These are phyloP conservation scores for Myotis davidii DNA, from an alignment of 2,113 vertebrate genomes.

Conservation along the genomic window DNA sequence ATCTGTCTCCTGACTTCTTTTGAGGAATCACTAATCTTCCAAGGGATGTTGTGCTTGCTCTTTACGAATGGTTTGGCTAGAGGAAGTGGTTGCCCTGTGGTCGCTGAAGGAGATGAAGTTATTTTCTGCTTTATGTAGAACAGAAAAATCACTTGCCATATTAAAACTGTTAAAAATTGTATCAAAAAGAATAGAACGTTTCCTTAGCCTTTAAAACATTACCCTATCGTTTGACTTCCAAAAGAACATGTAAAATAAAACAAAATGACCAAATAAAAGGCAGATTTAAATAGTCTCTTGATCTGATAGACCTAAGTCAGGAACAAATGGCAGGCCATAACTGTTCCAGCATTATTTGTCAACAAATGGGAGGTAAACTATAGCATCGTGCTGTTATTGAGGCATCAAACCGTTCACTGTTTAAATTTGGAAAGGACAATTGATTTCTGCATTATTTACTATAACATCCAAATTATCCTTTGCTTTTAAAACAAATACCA, in stretches of 20 bases:
- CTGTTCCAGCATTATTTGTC: background rate
- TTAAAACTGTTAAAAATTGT: background rate
- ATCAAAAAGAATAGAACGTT: background rate
- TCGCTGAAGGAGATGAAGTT: background rate
- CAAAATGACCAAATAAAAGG: background rate
- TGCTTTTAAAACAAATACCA: background rate
- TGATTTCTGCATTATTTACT: background rate
- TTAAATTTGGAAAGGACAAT: background rate
- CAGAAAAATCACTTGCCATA: background rate
- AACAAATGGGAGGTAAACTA: background rate
- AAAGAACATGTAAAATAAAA: background rate
- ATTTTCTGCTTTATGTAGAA: slow-evolving; percentile 40
- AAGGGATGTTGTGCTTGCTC: background rate
- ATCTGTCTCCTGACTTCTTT: slow-evolving; percentile 63
- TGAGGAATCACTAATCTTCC: slow-evolving; percentile 57
- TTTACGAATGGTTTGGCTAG: background rate
- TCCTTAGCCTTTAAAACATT: slow-evolving; percentile 18
- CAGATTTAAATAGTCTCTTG: background rate
- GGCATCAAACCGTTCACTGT: background rate
- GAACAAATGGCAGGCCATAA: background rate
- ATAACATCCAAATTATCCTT: background rate
- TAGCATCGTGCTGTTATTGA: no score
- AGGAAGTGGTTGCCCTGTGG: background rate
- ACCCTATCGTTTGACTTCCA: background rate
- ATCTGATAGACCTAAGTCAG: background rate